Conservation (phyloP, 2,888 invertebrate species). For the Tetrapedia diversipes region DNA sequence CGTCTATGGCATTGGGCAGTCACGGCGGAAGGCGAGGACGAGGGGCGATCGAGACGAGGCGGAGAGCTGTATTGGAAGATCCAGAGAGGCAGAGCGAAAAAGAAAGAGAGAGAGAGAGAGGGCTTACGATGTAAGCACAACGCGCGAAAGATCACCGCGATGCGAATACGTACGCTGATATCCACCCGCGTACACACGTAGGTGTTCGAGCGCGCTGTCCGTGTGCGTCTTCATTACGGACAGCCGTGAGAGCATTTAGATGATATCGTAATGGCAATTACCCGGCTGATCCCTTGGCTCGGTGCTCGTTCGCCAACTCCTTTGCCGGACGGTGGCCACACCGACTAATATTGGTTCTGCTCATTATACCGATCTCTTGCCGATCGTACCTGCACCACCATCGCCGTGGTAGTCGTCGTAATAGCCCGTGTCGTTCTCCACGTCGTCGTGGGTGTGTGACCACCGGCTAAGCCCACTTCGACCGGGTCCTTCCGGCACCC, state of each 20-base stretch:
- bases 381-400: constrained; percentile 65
- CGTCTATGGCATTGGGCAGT: constrained; percentile 74
- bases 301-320: constrained; percentile 65
- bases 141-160: constrained; percentile 56
- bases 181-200: constrained; percentile 53
- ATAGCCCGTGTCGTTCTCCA: constrained; percentile 55
- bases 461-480: constrained; percentile 60
- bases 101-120: too few relatives aligned
- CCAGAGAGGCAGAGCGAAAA: too few relatives aligned
- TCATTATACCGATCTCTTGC: constrained; percentile 70
- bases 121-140: constrained; percentile 45
- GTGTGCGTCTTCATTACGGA: constrained; percentile 75
- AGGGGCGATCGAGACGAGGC: constrained; percentile 33
- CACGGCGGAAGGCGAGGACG: constrained; percentile 28
- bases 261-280: constrained; percentile 78
- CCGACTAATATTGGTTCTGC: constrained; percentile 74
- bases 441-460: constrained; percentile 69
- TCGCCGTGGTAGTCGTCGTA: constrained; percentile 50
- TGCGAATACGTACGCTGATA: constrained; percentile 44
- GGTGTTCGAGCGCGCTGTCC: constrained; percentile 47
- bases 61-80: constrained; percentile 35
- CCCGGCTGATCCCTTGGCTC: constrained; percentile 67
- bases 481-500: constrained; percentile 53
- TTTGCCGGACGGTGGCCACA: constrained; percentile 68
- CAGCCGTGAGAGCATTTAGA: constrained; percentile 78